These are phyloP conservation scores for Nycticebus coucang DNA, from an alignment of 2,113 vertebrate genomes.

Conservation along the genomic window DNA sequence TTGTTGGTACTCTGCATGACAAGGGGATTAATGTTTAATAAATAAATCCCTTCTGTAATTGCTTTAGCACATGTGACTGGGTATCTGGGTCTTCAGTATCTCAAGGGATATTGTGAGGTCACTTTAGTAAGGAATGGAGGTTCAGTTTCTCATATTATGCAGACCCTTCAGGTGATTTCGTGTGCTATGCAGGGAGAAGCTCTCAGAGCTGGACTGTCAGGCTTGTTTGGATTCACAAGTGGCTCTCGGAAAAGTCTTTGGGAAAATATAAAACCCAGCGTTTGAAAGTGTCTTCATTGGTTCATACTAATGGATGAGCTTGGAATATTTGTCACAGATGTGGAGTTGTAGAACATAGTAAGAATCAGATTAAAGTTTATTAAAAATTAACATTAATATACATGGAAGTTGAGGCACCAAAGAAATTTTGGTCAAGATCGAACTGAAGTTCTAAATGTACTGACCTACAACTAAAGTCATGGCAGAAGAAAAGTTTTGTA, in stretches of 20 bases:
- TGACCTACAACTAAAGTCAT: neutral
- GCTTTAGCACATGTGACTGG: constrained; percentile 66
- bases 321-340: neutral
- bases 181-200: constrained; percentile 10
- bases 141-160: constrained; percentile 39
- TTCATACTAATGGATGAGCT: neutral
- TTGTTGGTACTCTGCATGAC: constrained; percentile 62
- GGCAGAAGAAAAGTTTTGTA: neutral
- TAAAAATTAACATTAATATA: constrained; percentile 34
- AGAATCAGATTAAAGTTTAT: constrained; percentile 3
- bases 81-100: constrained; percentile 56
- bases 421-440: constrained; percentile 24
- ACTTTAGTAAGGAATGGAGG: constrained; percentile 35
- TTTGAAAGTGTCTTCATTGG: neutral
- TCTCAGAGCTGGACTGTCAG: neutral
- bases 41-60: constrained; percentile 73
- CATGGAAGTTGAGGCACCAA: neutral
- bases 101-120: constrained; percentile 59
- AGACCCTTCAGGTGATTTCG: constrained; percentile 29
- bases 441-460: constrained; percentile 21
- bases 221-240: constrained; percentile 26
- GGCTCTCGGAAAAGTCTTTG: constrained; percentile 9
- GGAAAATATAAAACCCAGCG: neutral
- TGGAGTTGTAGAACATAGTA: constrained; percentile 23
- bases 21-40: constrained; percentile 71